Evolutionary conservation across 1,140 invertebrate genomes (phyloP).

Genomic region (Lepidostoma basale): DNA sequence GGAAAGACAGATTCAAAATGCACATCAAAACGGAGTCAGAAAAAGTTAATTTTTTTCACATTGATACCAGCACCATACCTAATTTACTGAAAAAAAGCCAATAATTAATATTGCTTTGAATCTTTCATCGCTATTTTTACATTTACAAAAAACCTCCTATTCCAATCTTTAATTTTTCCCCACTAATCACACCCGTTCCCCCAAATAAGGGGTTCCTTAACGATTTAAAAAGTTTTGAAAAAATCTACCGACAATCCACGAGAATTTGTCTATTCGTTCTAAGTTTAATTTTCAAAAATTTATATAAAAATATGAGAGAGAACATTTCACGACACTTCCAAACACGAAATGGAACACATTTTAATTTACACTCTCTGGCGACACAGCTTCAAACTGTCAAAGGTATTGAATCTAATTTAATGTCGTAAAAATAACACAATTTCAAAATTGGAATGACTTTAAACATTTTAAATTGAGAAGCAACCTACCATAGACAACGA

Average conservation of each 20-base stretch:
- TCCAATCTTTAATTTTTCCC: neutral
- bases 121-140: neutral
- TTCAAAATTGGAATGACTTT: no score
- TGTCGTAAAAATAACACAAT: no score
- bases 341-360: no score
- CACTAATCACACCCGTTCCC: neutral
- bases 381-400: no score
- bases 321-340: slow-evolving; percentile 1
- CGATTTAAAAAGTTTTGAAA: slow-evolving; percentile 16
- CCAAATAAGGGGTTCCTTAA: slow-evolving; percentile 5
- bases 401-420: no score
- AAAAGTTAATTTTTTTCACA: neutral
- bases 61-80: neutral
- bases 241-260: neutral
- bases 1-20: neutral
- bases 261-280: slow-evolving; percentile 4
- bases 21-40: neutral
- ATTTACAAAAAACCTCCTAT: no score
- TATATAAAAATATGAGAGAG: slow-evolving; percentile 21
- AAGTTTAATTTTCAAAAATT: slow-evolving; percentile 9
- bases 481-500: no score
- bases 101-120: slow-evolving; percentile 5
- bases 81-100: neutral
- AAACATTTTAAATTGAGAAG: no score
- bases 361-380: no score